These are phyloP conservation scores for Empis stercorea DNA, from an alignment of 2,888 invertebrate genomes.

Conservation along the genomic window DNA sequence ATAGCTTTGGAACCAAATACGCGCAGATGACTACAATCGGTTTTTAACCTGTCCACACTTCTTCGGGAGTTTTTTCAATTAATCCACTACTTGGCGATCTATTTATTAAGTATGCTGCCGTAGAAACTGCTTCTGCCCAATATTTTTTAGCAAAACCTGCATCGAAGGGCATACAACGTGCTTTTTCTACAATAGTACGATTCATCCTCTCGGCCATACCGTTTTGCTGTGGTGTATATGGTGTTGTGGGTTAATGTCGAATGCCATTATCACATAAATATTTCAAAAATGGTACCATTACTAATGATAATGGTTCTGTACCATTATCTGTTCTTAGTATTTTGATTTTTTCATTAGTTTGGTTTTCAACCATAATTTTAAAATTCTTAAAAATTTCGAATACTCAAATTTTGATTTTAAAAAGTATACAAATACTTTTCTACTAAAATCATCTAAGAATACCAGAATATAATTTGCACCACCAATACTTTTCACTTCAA, in stretches of 20 bases:
- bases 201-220: neutral
- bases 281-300: neutral
- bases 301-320: neutral
- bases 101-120: neutral
- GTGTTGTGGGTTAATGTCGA: neutral
- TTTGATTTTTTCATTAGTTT: neutral
- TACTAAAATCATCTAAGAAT: slow-evolving; percentile 15
- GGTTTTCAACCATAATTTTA: neutral
- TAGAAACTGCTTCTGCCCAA: slow-evolving; percentile 1
- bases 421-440: slow-evolving; percentile 13
- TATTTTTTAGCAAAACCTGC: neutral
- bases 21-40: neutral
- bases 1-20: slow-evolving; percentile 1
- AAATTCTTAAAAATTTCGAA: slow-evolving; percentile 2
- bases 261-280: neutral
- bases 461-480: slow-evolving; percentile 14
- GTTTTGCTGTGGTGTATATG: neutral
- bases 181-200: slow-evolving; percentile 1
- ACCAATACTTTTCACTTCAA: slow-evolving; percentile 12
- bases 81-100: neutral
- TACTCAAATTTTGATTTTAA: slow-evolving; percentile 15
- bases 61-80: neutral
- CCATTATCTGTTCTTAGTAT: too few relatives aligned
- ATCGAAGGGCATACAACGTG: slow-evolving; percentile 2
- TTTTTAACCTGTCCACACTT: neutral